These are phyloP conservation scores for Urosaurus nigricauda DNA, from an alignment of 2,797 vertebrate species.

Conservation along the genomic window DNA sequence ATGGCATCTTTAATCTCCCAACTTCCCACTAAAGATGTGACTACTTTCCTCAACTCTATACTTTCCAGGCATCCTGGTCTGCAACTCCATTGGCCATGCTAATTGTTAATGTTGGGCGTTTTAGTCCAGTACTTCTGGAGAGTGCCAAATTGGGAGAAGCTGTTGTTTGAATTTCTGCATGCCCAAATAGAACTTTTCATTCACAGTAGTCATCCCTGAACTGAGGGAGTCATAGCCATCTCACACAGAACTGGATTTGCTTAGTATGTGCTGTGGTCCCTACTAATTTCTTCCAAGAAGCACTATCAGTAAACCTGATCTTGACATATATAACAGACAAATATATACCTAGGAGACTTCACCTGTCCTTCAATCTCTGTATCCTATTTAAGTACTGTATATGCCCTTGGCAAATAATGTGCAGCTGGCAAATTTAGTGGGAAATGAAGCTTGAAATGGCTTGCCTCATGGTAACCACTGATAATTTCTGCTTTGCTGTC, in stretches of 20 bases:
- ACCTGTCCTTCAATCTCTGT: not conserved
- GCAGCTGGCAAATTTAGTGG: not conserved
- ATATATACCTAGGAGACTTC: not conserved
- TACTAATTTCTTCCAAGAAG: conserved; percentile 6
- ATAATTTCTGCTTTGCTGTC: not conserved
- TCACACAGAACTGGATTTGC: not conserved
- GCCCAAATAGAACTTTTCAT: not conserved
- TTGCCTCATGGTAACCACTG: conserved; percentile 10
- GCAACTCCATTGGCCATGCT: not conserved
- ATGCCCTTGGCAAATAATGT: not conserved
- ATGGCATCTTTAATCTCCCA: not conserved
- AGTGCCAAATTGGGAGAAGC: not conserved
- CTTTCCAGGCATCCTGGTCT: not conserved
- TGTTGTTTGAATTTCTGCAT: not conserved
- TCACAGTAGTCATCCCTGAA: not conserved
- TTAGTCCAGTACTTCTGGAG: not conserved
- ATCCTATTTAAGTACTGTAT: rapidly evolving
- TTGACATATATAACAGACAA: not conserved
- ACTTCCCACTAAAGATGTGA: not conserved
- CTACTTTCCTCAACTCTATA: not conserved
- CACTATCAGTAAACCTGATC: not conserved
- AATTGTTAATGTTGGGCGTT: not conserved
- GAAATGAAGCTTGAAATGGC: conserved; percentile 8
- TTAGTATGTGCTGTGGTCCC: not conserved
- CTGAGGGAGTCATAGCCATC: not conserved